Conservation (phyloP, 2,113 vertebrate species). For the Lota lota region DNA sequence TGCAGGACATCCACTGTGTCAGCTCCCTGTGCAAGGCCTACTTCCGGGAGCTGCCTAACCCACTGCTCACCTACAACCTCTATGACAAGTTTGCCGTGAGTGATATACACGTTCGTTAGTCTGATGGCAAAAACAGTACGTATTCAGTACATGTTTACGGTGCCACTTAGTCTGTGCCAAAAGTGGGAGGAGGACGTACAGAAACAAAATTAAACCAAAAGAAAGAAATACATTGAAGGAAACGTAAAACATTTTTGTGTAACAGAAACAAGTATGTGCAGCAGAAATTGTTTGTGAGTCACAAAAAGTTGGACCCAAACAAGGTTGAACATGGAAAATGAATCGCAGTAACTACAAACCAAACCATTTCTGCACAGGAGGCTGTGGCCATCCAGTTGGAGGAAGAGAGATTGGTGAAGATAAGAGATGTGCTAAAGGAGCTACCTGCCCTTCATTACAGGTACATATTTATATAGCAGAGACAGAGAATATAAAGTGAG, state of each 20-base stretch:
- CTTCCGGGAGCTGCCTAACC: conserved; percentile 93
- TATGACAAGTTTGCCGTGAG: conserved; percentile 94
- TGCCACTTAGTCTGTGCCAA: too few species aligned
- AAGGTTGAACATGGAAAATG: neutral
- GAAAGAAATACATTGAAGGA: too few species aligned
- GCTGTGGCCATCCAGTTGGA: conserved; percentile 87
- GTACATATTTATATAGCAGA: conserved; percentile 52
- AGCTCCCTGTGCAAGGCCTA: conserved; percentile 93
- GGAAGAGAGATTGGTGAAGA: conserved; percentile 86
- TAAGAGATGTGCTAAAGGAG: conserved; percentile 85
- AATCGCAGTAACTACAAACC: neutral
- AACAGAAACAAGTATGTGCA: neutral
- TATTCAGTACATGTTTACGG: too few species aligned
- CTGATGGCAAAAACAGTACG: too few species aligned
- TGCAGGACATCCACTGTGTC: conserved; percentile 95
- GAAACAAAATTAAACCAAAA: too few species aligned
- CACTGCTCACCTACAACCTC: conserved; percentile 92
- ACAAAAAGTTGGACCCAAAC: too few species aligned
- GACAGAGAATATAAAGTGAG: too few species aligned
- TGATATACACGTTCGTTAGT: conserved; percentile 9
- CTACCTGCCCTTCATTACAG: conserved; percentile 82
- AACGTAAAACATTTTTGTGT: too few species aligned
- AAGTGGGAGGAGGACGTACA: too few species aligned
- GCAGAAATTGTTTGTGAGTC: neutral
- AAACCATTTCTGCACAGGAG: conserved; percentile 70